phyloP scores from a whole-genome alignment of 2,113 vertebrate genomes.

The Malurus elegans region DNA sequence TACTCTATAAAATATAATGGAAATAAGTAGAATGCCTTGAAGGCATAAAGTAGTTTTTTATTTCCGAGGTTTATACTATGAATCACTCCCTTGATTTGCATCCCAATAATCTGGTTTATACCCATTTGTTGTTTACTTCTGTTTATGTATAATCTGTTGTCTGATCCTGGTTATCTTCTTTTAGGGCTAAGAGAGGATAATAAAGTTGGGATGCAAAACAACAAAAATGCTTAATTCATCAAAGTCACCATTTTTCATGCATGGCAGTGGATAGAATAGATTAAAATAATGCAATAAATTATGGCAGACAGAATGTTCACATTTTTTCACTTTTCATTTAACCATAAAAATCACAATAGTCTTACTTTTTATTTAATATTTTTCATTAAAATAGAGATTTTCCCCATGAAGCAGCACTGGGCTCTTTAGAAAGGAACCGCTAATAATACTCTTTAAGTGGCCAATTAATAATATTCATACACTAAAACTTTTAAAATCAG shows the following conservation, averaged over 20 bases:
- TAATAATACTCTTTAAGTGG: background rate
- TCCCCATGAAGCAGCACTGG: background rate
- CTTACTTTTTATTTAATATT: background rate
- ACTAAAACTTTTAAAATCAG: background rate
- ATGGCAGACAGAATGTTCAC: background rate
- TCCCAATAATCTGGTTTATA: constrained; percentile 20
- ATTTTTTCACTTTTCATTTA: background rate
- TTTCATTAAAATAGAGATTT: background rate
- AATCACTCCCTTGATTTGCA: background rate
- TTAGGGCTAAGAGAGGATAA: background rate
- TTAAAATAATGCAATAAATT: background rate
- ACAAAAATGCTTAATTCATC: background rate
- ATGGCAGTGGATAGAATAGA: background rate
- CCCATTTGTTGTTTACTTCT: constrained; percentile 23
- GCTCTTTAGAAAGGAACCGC: background rate
- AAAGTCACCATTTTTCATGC: background rate
- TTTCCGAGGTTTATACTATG: background rate
- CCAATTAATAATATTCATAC: background rate
- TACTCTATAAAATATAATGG: background rate
- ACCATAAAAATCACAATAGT: background rate
- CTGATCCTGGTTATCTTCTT: constrained; percentile 24
- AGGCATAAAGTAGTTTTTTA: background rate
- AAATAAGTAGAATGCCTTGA: background rate
- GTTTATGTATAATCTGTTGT: constrained; percentile 1
- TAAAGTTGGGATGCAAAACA: background rate